These are phyloP conservation scores for Spea multiplicata DNA, from an alignment of 2,113 vertebrate species.

Conservation along the genomic window DNA sequence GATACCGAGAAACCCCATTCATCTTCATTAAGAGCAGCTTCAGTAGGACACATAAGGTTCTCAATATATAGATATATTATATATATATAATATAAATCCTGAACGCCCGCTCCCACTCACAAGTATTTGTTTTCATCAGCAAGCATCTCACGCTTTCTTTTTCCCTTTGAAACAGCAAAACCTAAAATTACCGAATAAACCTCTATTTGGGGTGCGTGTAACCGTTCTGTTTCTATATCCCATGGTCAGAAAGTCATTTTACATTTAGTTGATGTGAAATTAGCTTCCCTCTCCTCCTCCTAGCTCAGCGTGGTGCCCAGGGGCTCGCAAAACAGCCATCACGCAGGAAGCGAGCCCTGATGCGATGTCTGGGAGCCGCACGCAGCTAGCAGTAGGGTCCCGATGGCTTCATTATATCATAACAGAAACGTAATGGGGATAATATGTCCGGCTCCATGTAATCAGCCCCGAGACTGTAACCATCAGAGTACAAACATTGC, in stretches of 20 bases:
- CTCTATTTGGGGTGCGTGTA: neutral
- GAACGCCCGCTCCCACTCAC: too few relatives aligned
- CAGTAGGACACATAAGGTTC: too few relatives aligned
- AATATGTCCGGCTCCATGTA: neutral
- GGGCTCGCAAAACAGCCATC: slow-evolving; percentile 23
- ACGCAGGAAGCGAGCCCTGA: slow-evolving; percentile 26
- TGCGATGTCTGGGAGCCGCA: slow-evolving; percentile 7
- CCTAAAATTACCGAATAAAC: too few relatives aligned
- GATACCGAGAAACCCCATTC: too few relatives aligned
- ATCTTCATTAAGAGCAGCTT: too few relatives aligned
- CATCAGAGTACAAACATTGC: too few relatives aligned
- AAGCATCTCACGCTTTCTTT: too few relatives aligned
- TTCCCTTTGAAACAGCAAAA: too few relatives aligned
- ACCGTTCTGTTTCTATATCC: slow-evolving; percentile 7
- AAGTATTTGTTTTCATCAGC: too few relatives aligned
- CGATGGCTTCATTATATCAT: neutral
- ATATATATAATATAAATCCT: too few relatives aligned
- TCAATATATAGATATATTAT: too few relatives aligned
- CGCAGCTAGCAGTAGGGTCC: slow-evolving; percentile 15
- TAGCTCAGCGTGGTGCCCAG: slow-evolving; percentile 5
- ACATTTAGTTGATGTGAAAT: neutral
- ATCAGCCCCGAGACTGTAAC: neutral
- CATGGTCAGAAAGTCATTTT: slow-evolving; percentile 11
- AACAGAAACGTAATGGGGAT: neutral
- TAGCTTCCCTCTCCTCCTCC: slow-evolving; percentile 12